Evolutionary conservation across 2,113 vertebrate species (phyloP).

Genomic region (Gobiocypris rarus): DNA sequence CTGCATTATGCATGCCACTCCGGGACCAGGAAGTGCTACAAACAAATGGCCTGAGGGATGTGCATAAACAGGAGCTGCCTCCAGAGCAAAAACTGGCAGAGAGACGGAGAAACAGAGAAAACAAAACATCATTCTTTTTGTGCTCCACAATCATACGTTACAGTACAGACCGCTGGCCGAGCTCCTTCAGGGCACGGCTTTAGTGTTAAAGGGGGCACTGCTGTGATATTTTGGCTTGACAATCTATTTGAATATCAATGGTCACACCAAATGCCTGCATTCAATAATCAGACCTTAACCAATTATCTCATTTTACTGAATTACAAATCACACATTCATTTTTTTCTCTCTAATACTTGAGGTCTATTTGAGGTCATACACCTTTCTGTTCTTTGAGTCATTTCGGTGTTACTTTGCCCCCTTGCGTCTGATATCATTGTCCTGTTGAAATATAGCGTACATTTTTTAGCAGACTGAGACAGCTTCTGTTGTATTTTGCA

Average conservation of each 20-base stretch:
- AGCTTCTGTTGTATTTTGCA: constrained; percentile 5
- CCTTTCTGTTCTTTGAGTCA: neutral
- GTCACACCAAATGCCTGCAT: neutral
- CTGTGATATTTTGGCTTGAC: constrained; percentile 32
- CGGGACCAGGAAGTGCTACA: constrained; percentile 78
- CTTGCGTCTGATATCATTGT: constrained; percentile 3
- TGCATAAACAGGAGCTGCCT: constrained; percentile 72
- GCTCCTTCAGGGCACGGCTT: constrained; percentile 16
- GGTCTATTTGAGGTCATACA: neutral
- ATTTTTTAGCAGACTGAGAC: neutral
- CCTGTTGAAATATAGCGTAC: constrained; percentile 1
- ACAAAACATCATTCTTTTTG: constrained; percentile 46
- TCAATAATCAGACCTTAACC: neutral
- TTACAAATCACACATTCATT: neutral
- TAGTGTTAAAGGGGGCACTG: constrained; percentile 6
- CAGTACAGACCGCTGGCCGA: constrained; percentile 33
- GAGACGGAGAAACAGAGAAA: constrained; percentile 40
- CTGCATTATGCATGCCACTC: constrained; percentile 82
- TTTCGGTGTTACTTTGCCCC: neutral
- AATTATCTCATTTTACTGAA: neutral
- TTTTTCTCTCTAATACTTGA: neutral
- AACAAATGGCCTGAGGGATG: constrained; percentile 80
- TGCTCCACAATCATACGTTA: constrained; percentile 26
- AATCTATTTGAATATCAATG: constrained; percentile 39
- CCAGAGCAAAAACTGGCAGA: constrained; percentile 58